Percentiles rank a stretch among this genome's conserved stretches.
phyloP scores from a whole-genome alignment of 1,140 invertebrate species.

The Latrodectus geometricus region DNA sequence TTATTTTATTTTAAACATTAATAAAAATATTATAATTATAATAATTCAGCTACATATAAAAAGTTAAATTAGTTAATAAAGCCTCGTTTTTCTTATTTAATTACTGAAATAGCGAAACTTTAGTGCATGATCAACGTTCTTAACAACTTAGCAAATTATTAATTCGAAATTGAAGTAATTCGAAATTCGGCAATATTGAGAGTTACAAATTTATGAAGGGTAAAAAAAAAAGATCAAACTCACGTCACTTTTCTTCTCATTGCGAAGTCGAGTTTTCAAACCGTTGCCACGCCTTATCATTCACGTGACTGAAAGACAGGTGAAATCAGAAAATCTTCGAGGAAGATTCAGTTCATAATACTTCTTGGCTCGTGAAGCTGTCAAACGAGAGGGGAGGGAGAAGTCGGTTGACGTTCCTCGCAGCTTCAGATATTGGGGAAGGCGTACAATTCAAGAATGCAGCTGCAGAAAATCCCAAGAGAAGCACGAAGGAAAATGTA shows the following conservation, averaged over 20 bases:
- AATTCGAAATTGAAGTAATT: too few species aligned
- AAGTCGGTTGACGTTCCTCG: background rate
- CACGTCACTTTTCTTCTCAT: background rate
- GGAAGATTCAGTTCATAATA: conserved; percentile 35
- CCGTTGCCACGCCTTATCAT: conserved; percentile 48
- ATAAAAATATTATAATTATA: too few species aligned
- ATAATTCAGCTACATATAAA: too few species aligned
- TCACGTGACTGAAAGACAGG: conserved; percentile 59
- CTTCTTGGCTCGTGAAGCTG: conserved; percentile 14
- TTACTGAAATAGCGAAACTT: too few species aligned
- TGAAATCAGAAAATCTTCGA: conserved; percentile 60
- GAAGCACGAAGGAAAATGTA: conserved; percentile 13
- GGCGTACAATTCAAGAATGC: background rate
- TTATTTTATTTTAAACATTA: too few species aligned
- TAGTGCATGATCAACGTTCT: too few species aligned
- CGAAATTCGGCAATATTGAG: too few species aligned
- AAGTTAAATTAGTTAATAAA: too few species aligned
- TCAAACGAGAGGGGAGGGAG: background rate
- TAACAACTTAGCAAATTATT: too few species aligned
- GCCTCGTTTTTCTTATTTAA: too few species aligned
- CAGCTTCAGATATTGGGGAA: background rate
- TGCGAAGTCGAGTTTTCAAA: conserved; percentile 10
- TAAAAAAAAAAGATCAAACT: background rate
- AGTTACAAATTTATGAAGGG: too few species aligned
- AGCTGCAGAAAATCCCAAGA: conserved; percentile 46